Evolutionary conservation across 2,888 invertebrate genomes (phyloP), one percentile per base, ranked within the genome.

Genomic region (Tortrix viridana): DNA sequence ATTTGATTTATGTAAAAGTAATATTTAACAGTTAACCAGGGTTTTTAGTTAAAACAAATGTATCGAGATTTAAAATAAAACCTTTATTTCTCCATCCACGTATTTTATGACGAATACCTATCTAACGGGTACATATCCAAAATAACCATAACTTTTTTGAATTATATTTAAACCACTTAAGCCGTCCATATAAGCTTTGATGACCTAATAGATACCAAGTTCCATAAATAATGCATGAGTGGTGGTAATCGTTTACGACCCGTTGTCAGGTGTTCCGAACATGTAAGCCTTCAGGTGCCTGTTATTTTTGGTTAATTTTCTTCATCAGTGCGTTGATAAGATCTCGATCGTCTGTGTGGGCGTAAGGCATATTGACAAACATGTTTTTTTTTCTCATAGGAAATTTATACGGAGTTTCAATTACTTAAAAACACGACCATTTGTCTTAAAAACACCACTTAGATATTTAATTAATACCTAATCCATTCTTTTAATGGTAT

Each of bases 301-400:
- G 53, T 53, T 59, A 37, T 37, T 44, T 64, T 59, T 43, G 46
- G 55, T 55, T 52, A 44, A 55, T 65, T 65, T 65, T 65, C 65
- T 52, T 32, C 65, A 60, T 65, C 55, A 54, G 54, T 64, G 49
- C 37, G 47, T 47, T 49, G 65, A 65, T 65, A 65, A 56, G 41
- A 65, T 65, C 60, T 55, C 22, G 6, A n/a, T 16, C 16, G 41
- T 43, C 53, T 59, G 47, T 43, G 58, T 59, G 47, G 60, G 65
- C 23, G 64, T 60, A 38, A 58, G 48, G 63, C 53, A 53, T 58
- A 47, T 57, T 16, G 6, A 47, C 52, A 53, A 58, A 48, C 53
- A 53, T 53, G 63, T 48, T 62, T 41, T n/a, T 44, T 54, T 49
- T 59, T 18, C n/a, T 46, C 18, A 44, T 49, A 47, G 26, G 49